Conservation (phyloP, 1,140 invertebrate genomes). For the Bombus superbus region DNA sequence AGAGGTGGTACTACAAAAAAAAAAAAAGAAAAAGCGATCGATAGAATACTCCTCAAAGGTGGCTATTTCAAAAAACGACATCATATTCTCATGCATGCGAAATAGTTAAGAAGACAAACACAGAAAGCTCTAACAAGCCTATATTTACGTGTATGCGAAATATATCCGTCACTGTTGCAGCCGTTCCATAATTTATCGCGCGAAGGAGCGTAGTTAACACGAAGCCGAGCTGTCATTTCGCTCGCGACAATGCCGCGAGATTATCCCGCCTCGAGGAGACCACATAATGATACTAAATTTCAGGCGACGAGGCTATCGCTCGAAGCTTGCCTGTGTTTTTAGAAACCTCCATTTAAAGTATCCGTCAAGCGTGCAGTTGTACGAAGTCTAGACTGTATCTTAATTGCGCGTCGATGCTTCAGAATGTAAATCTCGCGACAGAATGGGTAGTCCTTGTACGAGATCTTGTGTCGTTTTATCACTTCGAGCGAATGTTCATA, state of each 20-base stretch:
- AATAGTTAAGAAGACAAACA: conserved; percentile 12
- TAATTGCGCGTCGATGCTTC: conserved; percentile 31
- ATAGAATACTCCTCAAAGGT: no score
- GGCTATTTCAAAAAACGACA: neutral
- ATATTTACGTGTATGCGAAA: conserved; percentile 2
- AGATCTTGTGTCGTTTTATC: neutral
- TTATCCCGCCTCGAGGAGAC: conserved; percentile 37
- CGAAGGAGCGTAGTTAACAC: neutral
- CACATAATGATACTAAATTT: conserved; percentile 62
- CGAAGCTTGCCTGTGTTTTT: conserved; percentile 35
- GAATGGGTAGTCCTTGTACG: no score
- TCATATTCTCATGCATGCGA: no score
- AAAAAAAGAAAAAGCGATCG: no score
- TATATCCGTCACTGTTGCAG: conserved; percentile 1
- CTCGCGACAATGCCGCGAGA: conserved; percentile 21
- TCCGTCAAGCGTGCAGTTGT: conserved; percentile 3
- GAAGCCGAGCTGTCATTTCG: neutral
- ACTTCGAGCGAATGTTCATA: neutral
- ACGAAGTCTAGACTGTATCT: neutral
- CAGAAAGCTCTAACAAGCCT: neutral
- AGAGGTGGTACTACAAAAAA: neutral
- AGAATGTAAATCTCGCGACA: conserved; percentile 36
- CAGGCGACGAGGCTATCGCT: conserved; percentile 23
- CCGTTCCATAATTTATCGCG: conserved; percentile 40
- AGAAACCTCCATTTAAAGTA: conserved; percentile 47